phyloP scores from a whole-genome alignment of 2,888 invertebrate genomes.

The Nephrocerus scutellatus region DNA sequence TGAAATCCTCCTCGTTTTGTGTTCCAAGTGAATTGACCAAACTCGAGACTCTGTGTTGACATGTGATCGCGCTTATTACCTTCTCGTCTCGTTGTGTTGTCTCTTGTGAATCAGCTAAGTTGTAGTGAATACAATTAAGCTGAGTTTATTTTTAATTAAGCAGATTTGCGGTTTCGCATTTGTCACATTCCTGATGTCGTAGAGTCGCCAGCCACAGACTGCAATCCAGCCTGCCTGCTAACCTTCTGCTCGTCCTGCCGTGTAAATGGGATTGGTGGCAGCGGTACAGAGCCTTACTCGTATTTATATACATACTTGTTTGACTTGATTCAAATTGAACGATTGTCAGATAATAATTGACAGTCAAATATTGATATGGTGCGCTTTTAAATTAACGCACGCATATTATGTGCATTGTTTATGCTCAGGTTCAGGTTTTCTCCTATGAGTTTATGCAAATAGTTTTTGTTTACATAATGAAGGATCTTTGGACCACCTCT shows the following conservation, averaged over 20 bases:
- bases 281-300: not conserved
- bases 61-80: slow-evolving; percentile 1
- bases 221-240: no score
- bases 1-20: no score
- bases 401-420: no score
- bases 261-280: not conserved
- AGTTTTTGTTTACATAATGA: not conserved
- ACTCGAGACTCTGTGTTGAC: slow-evolving; percentile 14
- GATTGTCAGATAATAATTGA: slow-evolving; percentile 20
- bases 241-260: slow-evolving; percentile 2
- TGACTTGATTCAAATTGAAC: slow-evolving; percentile 15
- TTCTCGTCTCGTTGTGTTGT: slow-evolving; percentile 13
- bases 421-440: no score
- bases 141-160: slow-evolving; percentile 22
- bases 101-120: no score
- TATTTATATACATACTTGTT: not conserved
- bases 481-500: slow-evolving; percentile 15
- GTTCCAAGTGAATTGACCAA: no score
- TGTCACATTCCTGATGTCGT: no score
- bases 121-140: no score
- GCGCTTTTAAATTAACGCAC: no score
- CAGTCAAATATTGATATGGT: slow-evolving; percentile 21
- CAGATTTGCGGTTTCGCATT: slow-evolving; percentile 18
- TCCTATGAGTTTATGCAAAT: no score
- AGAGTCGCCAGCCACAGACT: no score